phyloP scores from a whole-genome alignment of 2,113 vertebrate species.

The Podarcis cretensis region DNA sequence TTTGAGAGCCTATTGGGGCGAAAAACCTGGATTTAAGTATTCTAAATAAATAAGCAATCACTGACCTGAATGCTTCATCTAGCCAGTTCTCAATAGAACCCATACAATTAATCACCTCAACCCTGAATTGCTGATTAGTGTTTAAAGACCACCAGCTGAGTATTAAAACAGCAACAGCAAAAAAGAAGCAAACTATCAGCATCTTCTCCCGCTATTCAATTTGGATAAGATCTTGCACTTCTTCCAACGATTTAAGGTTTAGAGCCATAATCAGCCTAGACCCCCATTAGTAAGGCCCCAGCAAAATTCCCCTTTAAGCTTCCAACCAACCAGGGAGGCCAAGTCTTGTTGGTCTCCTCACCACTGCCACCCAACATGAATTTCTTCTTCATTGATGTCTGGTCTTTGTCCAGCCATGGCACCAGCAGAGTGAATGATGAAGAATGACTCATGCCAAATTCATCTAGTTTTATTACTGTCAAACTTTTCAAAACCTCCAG shows the following conservation, averaged over 20 bases:
- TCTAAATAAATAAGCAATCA: neutral
- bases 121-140: neutral
- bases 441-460: constrained; percentile 19
- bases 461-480: constrained; percentile 60
- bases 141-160: neutral
- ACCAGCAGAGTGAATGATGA: constrained; percentile 26
- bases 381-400: neutral
- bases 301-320: neutral
- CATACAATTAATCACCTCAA: neutral
- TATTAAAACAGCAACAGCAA: neutral
- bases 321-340: neutral
- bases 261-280: neutral
- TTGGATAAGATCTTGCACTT: neutral
- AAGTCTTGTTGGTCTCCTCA: constrained; percentile 31
- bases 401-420: constrained; percentile 7
- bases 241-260: neutral
- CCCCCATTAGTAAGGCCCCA: neutral
- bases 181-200: neutral
- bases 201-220: neutral
- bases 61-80: neutral
- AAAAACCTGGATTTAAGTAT: too few species aligned
- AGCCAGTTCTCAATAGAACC: neutral
- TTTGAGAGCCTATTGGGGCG: too few species aligned
- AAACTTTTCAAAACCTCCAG: constrained; percentile 52
- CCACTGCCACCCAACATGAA: constrained; percentile 3